These are phyloP conservation scores for Yponomeuta malinellus DNA, from an alignment of 2,888 invertebrate species.

Conservation along the genomic window DNA sequence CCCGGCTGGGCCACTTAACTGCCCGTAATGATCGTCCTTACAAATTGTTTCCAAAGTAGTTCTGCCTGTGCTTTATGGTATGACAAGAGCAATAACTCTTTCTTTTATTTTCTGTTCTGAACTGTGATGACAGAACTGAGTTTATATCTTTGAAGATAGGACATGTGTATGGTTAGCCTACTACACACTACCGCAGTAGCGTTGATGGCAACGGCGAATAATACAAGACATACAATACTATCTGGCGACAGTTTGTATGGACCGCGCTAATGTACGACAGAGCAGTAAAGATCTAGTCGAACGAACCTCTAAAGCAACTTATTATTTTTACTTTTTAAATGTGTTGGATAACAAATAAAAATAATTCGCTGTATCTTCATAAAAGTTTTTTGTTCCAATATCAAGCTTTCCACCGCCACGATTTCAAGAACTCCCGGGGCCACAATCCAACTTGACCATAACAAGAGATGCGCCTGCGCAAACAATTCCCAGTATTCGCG, in stretches of 20 bases:
- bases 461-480: slow-evolving; percentile 9
- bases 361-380: no score
- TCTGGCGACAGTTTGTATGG: no score
- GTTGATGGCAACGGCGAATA: no score
- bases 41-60: slow-evolving; percentile 29
- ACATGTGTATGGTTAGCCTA: no score
- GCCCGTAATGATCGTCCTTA: slow-evolving; percentile 33
- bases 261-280: no score
- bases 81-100: slow-evolving; percentile 17
- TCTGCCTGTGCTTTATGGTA: slow-evolving; percentile 14
- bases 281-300: no score
- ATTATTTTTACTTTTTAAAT: no score
- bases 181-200: no score
- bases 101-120: neutral
- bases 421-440: neutral
- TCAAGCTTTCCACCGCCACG: neutral
- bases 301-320: no score
- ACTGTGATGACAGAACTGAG: neutral
- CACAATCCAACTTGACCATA: neutral
- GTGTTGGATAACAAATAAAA: no score
- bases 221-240: no score
- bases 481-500: slow-evolving; percentile 12
- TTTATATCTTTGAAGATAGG: no score
- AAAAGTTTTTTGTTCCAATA: neutral
- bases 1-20: slow-evolving; percentile 24